Conservation (phyloP, 37 sponge, comb jelly and placozoan genomes). For the Spongilla lacustris region DNA sequence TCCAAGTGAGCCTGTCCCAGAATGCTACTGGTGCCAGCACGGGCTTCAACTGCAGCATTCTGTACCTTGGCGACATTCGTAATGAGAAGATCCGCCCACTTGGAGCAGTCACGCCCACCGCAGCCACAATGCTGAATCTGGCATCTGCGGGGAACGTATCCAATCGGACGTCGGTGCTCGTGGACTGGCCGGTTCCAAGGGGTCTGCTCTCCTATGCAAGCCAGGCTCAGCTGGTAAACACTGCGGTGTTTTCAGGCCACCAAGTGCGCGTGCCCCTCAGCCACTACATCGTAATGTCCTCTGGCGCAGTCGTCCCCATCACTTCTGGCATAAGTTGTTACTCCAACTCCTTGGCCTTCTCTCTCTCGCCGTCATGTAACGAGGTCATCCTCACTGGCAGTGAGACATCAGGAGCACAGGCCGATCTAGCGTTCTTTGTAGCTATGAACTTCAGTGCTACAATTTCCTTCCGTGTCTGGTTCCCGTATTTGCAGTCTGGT, state of each 20-base stretch:
- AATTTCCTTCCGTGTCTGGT: slow-evolving; percentile 64
- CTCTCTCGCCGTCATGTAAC: slow-evolving; percentile 28
- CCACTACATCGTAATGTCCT: slow-evolving; percentile 13
- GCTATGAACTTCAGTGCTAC: slow-evolving; percentile 11
- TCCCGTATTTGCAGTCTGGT: slow-evolving; percentile 14
- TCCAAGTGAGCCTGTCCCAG: slow-evolving; percentile 28
- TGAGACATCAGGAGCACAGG: slow-evolving; percentile 41
- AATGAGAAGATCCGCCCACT: slow-evolving; percentile 69
- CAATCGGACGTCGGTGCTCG: slow-evolving; percentile 16
- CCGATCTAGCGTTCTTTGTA: slow-evolving; percentile 7
- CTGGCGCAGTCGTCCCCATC: slow-evolving; percentile 3
- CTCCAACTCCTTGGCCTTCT: slow-evolving; percentile 25
- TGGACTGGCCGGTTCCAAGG: slow-evolving; percentile 19
- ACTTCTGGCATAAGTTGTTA: slow-evolving; percentile 12
- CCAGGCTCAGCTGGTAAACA: slow-evolving; percentile 77
- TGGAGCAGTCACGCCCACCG: slow-evolving; percentile 33
- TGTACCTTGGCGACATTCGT: slow-evolving; percentile 57
- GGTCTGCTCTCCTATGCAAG: slow-evolving; percentile 67
- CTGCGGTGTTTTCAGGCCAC: slow-evolving; percentile 59
- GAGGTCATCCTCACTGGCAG: slow-evolving; percentile 47
- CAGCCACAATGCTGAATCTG: slow-evolving; percentile 8
- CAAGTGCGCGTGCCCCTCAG: background rate
- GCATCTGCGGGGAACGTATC: slow-evolving; percentile 11
- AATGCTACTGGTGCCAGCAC: slow-evolving; percentile 13
- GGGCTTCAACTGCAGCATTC: slow-evolving; percentile 49